Percentiles rank a stretch among this genome's conserved stretches.
phyloP scores from a whole-genome alignment of 2,113 vertebrate species.

The Zosterops pallidus region DNA sequence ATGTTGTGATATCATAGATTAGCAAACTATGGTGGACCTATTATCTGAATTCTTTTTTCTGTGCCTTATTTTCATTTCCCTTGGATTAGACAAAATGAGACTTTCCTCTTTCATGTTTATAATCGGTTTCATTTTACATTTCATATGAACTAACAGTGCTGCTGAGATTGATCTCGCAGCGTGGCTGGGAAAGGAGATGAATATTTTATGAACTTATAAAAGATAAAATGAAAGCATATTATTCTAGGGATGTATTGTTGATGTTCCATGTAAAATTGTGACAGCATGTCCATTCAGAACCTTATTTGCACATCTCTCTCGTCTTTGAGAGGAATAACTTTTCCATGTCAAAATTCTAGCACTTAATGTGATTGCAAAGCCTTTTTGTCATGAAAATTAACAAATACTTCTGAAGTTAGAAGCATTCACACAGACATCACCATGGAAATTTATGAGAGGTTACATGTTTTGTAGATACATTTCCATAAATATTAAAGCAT shows the following conservation, averaged over 20 bases:
- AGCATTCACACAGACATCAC: neutral
- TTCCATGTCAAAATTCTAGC: neutral
- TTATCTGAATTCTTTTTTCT: neutral
- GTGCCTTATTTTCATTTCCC: neutral
- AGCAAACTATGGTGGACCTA: neutral
- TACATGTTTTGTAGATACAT: neutral
- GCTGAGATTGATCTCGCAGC: constrained; percentile 29
- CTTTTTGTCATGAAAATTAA: constrained; percentile 31
- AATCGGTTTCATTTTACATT: constrained; percentile 44
- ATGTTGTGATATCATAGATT: neutral
- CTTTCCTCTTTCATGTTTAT: constrained; percentile 40
- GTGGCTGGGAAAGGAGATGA: constrained; percentile 9
- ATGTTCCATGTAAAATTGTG: constrained; percentile 20
- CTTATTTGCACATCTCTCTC: constrained; percentile 3
- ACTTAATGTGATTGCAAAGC: neutral
- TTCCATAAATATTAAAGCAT: constrained; percentile 8
- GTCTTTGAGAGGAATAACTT: neutral
- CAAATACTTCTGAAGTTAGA: constrained; percentile 11
- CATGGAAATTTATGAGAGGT: neutral
- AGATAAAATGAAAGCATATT: constrained; percentile 46
- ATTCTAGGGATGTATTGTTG: constrained; percentile 31
- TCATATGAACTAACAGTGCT: constrained; percentile 9
- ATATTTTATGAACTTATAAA: constrained; percentile 48
- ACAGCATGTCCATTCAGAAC: constrained; percentile 44
- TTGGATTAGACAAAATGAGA: constrained; percentile 14